phyloP scores from a whole-genome alignment of 2,113 vertebrate genomes.

The Anser brachyrhynchus region DNA sequence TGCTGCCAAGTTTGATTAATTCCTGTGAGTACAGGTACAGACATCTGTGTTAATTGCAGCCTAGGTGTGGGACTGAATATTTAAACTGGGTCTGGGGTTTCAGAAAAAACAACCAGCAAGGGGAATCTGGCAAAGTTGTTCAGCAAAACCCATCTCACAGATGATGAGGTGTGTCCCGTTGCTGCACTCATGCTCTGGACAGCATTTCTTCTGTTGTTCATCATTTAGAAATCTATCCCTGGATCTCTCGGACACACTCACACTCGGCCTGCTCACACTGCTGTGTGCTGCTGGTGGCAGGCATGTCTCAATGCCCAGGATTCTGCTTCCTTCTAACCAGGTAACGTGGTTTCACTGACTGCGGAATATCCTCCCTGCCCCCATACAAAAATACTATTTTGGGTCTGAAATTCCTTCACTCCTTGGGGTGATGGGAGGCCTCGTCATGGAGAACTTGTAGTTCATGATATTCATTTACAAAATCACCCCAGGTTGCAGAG shows the following conservation, averaged over 20 bases:
- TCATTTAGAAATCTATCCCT: neutral
- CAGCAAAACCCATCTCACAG: neutral
- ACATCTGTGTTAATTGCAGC: neutral
- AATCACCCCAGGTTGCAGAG: rapidly evolving
- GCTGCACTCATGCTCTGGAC: neutral
- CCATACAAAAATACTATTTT: neutral
- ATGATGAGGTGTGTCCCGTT: neutral
- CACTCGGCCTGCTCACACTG: neutral
- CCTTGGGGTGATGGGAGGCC: neutral
- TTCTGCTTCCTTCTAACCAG: neutral
- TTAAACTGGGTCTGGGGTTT: neutral
- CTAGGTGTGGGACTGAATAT: neutral
- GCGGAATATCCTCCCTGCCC: neutral
- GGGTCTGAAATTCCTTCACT: neutral
- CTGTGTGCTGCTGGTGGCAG: neutral
- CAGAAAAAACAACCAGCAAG: neutral
- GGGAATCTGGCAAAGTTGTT: neutral
- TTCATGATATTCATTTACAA: neutral
- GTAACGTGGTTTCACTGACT: neutral
- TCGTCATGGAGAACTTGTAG: neutral
- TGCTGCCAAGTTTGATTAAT: neutral
- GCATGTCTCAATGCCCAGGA: neutral
- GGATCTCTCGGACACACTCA: neutral
- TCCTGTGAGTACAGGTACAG: neutral
- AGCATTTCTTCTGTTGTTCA: neutral